phyloP scores from a whole-genome alignment of 2,113 vertebrate species.

The Ptychochromis oligacanthus region DNA sequence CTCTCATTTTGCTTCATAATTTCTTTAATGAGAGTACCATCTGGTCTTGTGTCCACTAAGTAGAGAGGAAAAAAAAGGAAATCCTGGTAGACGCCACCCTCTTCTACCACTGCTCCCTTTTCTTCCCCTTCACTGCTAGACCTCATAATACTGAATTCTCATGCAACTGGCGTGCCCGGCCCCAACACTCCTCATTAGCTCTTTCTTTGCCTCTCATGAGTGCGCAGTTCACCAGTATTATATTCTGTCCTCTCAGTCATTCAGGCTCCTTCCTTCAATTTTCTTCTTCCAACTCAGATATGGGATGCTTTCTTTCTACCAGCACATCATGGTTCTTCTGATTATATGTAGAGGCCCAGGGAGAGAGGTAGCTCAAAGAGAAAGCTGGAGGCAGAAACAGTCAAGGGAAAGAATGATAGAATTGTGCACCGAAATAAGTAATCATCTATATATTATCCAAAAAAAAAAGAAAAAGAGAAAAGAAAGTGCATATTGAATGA shows the following conservation, averaged over 20 bases:
- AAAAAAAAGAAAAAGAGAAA: not conserved
- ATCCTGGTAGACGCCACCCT: conserved; percentile 22
- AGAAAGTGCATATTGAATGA: not conserved
- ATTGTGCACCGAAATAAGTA: conserved; percentile 11
- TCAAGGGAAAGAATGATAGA: not conserved
- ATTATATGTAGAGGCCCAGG: conserved; percentile 42
- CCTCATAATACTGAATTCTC: conserved; percentile 55
- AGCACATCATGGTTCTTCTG: conserved; percentile 32
- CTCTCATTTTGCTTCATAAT: conserved; percentile 61
- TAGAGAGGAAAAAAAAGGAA: not conserved
- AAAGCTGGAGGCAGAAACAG: conserved; percentile 21
- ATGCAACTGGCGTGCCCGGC: conserved; percentile 45
- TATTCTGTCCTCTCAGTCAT: conserved; percentile 41
- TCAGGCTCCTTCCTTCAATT: conserved; percentile 37
- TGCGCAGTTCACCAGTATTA: conserved; percentile 45
- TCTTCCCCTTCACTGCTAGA: conserved; percentile 16
- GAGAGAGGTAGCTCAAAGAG: conserved; percentile 10
- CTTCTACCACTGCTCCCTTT: conserved; percentile 18
- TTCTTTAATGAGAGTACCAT: conserved; percentile 75
- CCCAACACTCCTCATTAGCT: conserved; percentile 60
- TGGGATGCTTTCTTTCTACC: conserved; percentile 34
- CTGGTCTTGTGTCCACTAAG: conserved; percentile 57
- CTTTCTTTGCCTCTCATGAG: conserved; percentile 39
- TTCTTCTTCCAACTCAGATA: conserved; percentile 37
- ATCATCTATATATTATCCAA: not conserved